phyloP scores from a whole-genome alignment of 1,140 invertebrate genomes.

The Oryctes rhinoceros region DNA sequence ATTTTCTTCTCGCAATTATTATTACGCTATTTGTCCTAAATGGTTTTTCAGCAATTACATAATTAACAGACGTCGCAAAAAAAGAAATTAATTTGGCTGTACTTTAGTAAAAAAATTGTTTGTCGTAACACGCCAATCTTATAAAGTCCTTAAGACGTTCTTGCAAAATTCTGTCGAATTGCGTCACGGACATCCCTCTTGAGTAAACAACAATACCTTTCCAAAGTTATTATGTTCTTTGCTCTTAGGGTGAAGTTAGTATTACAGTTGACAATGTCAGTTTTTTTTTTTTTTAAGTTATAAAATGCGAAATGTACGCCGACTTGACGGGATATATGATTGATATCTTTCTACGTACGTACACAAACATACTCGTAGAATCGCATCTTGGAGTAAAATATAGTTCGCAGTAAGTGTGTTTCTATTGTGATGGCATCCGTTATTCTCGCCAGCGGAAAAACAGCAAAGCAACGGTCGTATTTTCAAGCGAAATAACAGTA shows the following conservation, averaged over 20 bases:
- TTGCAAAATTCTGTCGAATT: no score
- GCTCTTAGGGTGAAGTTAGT: neutral
- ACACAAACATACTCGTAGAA: no score
- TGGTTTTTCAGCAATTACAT: no score
- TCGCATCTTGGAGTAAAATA: neutral
- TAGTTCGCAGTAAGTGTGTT: neutral
- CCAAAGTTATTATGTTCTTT: neutral
- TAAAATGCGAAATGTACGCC: neutral
- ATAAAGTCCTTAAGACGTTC: no score
- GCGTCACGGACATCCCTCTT: neutral
- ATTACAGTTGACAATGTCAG: neutral
- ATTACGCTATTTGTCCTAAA: no score
- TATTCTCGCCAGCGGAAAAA: neutral
- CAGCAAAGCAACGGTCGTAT: neutral
- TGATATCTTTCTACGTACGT: neutral
- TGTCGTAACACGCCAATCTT: no score
- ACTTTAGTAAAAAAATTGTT: no score
- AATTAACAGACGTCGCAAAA: no score
- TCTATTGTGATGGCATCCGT: neutral
- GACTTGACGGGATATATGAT: neutral
- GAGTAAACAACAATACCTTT: neutral
- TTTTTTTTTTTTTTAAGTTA: no score
- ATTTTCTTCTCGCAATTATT: no score
- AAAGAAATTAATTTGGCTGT: no score
- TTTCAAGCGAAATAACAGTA: no score